A percentile compares a stretch with the other conserved stretches of the same genome.
Evolutionary conservation across 2,888 invertebrate species (phyloP).

Genomic region (Pristionchus maxplancki): DNA sequence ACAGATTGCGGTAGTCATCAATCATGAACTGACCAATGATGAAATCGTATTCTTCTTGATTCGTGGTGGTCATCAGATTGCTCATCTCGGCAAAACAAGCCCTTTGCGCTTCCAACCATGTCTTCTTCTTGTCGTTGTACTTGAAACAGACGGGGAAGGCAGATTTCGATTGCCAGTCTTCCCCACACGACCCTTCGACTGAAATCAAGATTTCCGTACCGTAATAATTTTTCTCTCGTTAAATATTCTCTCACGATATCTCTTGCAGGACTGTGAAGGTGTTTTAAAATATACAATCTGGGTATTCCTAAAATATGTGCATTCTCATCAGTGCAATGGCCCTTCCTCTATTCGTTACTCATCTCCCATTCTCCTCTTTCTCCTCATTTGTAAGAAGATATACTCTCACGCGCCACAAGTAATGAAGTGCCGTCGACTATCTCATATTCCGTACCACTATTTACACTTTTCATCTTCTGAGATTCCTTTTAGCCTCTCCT

Average conservation of each 20-base stretch:
- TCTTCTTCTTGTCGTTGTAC: neutral
- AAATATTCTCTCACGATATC: no score
- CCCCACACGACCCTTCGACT: conserved; percentile 38
- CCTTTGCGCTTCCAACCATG: conserved; percentile 50
- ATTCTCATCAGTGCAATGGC: neutral
- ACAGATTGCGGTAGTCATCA: neutral
- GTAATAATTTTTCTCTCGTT: no score
- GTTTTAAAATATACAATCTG: no score
- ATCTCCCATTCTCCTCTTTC: conserved; percentile 1
- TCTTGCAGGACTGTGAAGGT: no score
- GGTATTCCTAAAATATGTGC: neutral
- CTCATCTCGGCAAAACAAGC: neutral
- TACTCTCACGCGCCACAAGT: neutral
- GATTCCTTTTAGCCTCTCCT: neutral
- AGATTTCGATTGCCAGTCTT: neutral
- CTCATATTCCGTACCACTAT: conserved; percentile 16
- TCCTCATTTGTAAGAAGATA: neutral
- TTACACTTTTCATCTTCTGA: conserved; percentile 12
- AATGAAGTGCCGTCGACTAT: neutral
- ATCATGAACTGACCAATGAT: neutral
- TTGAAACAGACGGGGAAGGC: conserved; percentile 29
- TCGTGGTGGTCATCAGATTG: conserved; percentile 44
- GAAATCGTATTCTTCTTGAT: conserved; percentile 46
- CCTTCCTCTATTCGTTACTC: neutral
- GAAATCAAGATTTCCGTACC: no score